These are phyloP conservation scores for Trinectes maculatus DNA, from an alignment of 2,113 vertebrate genomes.

Conservation along the genomic window DNA sequence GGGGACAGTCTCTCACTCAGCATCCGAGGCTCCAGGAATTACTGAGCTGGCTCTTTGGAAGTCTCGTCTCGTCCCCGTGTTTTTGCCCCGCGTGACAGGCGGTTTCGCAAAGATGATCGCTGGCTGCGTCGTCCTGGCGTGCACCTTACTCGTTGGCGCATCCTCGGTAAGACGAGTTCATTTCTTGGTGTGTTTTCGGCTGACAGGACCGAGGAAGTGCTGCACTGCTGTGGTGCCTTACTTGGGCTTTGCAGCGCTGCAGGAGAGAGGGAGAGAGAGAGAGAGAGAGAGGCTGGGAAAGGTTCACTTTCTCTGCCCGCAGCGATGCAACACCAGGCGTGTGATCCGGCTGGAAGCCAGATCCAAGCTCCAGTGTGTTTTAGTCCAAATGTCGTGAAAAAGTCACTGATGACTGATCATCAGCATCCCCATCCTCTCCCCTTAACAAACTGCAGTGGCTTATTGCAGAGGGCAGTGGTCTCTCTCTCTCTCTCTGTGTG, in stretches of 20 bases:
- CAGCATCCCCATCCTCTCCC: conserved; percentile 17
- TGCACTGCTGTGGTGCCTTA: conserved; percentile 64
- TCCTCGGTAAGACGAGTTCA: conserved; percentile 80
- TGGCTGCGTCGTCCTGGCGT: conserved; percentile 76
- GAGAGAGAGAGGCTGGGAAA: conserved; percentile 41
- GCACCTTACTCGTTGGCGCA: conserved; percentile 76
- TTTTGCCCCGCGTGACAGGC: background rate
- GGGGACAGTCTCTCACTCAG: conserved; percentile 64
- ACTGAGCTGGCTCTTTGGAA: conserved; percentile 56
- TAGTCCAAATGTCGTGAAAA: conserved; percentile 8
- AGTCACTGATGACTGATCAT: conserved; percentile 42
- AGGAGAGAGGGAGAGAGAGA: conserved; percentile 48
- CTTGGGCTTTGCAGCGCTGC: conserved; percentile 40
- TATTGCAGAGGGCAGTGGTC: conserved; percentile 61
- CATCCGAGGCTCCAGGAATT: conserved; percentile 70
- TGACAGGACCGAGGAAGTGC: conserved; percentile 48
- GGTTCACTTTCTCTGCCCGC: conserved; percentile 47
- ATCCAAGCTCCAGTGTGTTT: background rate
- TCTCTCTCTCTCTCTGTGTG: too few relatives aligned
- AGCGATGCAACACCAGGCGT: conserved; percentile 51
- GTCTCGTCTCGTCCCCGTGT: conserved; percentile 31
- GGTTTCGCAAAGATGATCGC: conserved; percentile 77
- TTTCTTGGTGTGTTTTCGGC: conserved; percentile 40
- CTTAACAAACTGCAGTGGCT: conserved; percentile 52
- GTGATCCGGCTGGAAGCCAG: conserved; percentile 24